Conservation (phyloP, 2,888 invertebrate species). For the Agrochola circellaris region DNA sequence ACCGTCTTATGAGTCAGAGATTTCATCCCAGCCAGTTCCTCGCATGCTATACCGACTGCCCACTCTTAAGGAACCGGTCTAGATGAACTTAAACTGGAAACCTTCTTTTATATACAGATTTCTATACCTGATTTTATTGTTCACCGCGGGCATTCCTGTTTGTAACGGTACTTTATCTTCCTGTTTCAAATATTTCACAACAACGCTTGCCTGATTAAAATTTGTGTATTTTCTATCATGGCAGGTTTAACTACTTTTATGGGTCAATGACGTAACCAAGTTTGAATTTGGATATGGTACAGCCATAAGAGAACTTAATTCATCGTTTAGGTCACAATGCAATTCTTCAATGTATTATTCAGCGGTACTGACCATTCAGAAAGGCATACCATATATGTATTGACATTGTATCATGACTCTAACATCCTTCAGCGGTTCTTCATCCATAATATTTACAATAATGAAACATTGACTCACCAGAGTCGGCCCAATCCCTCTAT, state of each 20-base stretch:
- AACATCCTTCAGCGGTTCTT: conserved; percentile 23
- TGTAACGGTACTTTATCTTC: conserved; percentile 42
- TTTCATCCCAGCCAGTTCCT: conserved; percentile 76
- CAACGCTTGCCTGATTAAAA: conserved; percentile 5
- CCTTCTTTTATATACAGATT: conserved; percentile 53
- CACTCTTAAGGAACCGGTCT: conserved; percentile 72
- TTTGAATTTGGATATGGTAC: background rate
- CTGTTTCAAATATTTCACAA: conserved; percentile 35
- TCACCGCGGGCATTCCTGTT: conserved; percentile 41
- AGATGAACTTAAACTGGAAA: conserved; percentile 69
- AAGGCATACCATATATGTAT: background rate
- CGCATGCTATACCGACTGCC: conserved; percentile 64
- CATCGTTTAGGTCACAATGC: conserved; percentile 28
- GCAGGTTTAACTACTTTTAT: background rate
- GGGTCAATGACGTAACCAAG: background rate
- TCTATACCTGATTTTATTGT: conserved; percentile 59
- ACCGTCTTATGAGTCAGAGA: conserved; percentile 82
- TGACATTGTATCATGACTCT: conserved; percentile 15
- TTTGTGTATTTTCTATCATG: conserved; percentile 3
- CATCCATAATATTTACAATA: conserved; percentile 19
- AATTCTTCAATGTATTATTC: conserved; percentile 29
- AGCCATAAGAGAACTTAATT: background rate
- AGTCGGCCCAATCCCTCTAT: conserved; percentile 5
- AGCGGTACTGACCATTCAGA: conserved; percentile 30
- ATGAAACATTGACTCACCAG: conserved; percentile 23